phyloP scores from a whole-genome alignment of 2,113 vertebrate species.

The Grammomys dolichurus region DNA sequence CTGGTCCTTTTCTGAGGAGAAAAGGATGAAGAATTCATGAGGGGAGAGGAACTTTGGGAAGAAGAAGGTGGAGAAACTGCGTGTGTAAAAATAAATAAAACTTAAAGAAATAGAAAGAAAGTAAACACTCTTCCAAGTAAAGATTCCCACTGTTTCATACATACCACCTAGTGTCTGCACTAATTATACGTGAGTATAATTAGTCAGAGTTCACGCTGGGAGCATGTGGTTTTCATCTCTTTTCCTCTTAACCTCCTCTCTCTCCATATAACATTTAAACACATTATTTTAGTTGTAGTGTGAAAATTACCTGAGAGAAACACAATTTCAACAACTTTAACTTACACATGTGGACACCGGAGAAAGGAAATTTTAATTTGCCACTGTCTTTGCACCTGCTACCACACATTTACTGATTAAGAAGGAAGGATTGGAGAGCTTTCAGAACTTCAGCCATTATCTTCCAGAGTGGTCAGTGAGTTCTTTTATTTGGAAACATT shows the following conservation, averaged over 20 bases:
- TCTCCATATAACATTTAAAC: not conserved
- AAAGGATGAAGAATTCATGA: not conserved
- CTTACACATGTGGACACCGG: not conserved
- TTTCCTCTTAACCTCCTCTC: not conserved
- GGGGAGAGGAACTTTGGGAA: not conserved
- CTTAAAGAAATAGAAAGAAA: not conserved
- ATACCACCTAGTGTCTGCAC: not conserved
- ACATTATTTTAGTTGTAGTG: not conserved
- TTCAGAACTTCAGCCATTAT: not conserved
- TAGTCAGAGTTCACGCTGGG: not conserved
- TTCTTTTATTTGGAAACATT: not conserved
- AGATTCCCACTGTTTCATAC: not conserved
- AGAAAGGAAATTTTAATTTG: not conserved
- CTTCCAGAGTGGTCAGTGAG: not conserved
- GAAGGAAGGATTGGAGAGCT: not conserved
- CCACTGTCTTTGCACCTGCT: not conserved
- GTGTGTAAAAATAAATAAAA: not conserved
- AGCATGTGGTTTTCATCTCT: not conserved
- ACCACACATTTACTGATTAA: not conserved
- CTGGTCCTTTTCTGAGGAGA: not conserved
- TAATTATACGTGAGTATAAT: not conserved
- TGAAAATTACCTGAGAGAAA: not conserved
- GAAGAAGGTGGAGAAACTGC: not conserved
- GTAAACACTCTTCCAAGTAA: not conserved
- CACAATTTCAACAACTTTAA: not conserved